Evolutionary conservation across 2,113 vertebrate species (phyloP).

Genomic region (Cheirogaleus medius): DNA sequence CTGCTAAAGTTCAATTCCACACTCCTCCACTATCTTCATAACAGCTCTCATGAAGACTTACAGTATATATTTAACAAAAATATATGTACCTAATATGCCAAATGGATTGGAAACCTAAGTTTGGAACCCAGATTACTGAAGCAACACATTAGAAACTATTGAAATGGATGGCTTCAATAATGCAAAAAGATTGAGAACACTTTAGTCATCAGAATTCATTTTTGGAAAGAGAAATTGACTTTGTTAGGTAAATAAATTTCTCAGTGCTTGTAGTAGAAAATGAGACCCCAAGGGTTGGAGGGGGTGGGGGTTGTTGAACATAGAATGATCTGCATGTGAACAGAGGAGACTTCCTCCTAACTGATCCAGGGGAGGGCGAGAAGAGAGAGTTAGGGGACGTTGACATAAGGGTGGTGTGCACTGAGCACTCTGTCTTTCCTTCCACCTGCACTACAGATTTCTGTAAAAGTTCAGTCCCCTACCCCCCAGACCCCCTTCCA

Average conservation of each 20-base stretch:
- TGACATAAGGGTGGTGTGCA: neutral
- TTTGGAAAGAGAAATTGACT: neutral
- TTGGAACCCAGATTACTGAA: neutral
- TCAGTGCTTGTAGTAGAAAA: neutral
- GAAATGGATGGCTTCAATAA: neutral
- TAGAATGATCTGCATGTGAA: neutral
- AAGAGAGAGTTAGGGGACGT: neutral
- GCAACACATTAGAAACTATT: neutral
- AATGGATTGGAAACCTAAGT: neutral
- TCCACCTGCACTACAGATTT: neutral
- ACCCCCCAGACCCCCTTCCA: accelerated
- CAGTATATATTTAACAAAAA: neutral
- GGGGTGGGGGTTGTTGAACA: neutral
- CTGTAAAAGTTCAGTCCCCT: neutral
- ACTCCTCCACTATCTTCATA: neutral
- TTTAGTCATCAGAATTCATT: neutral
- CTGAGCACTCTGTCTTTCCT: neutral
- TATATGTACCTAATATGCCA: neutral
- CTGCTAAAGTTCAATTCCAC: neutral
- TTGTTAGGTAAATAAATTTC: neutral
- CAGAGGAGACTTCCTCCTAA: neutral
- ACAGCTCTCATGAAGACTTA: neutral
- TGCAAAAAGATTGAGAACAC: neutral
- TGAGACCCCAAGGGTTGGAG: neutral
- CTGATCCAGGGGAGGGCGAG: accelerated